phyloP scores from a whole-genome alignment of 2,888 invertebrate genomes.

The Helicoverpa assulta region DNA sequence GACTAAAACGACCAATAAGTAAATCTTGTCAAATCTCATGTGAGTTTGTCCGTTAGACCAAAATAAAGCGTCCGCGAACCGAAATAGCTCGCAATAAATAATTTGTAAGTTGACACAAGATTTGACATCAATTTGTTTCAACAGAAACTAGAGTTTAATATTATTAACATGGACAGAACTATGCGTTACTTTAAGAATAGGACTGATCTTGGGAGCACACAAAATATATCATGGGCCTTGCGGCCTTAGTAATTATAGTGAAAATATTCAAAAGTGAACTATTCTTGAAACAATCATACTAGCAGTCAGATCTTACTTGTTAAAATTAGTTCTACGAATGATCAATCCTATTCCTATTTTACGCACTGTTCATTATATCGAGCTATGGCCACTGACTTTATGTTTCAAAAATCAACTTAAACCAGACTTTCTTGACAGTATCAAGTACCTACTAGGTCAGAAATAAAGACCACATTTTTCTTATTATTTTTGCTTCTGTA shows the following conservation, averaged over 20 bases:
- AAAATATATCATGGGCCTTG: background rate
- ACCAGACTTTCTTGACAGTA: no score
- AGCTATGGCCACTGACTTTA: background rate
- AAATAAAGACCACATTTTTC: no score
- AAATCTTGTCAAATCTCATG: slow-evolving; percentile 1
- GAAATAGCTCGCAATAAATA: background rate
- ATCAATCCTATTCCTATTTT: background rate
- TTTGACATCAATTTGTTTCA: slow-evolving; percentile 2
- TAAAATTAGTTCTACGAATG: background rate
- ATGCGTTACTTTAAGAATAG: background rate
- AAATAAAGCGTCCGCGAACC: background rate
- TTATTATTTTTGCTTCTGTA: no score
- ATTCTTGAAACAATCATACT: background rate
- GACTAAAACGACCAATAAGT: background rate
- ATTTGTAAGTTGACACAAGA: slow-evolving; percentile 1
- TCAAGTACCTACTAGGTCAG: no score
- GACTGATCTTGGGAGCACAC: background rate
- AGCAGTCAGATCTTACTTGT: background rate
- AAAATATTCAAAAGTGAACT: no score
- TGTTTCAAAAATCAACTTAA: background rate
- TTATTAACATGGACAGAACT: background rate
- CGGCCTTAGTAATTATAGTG: background rate
- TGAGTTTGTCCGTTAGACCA: background rate
- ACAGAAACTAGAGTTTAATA: background rate
- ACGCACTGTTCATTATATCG: background rate